Base-by-base conservation (phyloP, 2,888 invertebrate genomes). In the Lordiphosa andalusiaca region DNA sequence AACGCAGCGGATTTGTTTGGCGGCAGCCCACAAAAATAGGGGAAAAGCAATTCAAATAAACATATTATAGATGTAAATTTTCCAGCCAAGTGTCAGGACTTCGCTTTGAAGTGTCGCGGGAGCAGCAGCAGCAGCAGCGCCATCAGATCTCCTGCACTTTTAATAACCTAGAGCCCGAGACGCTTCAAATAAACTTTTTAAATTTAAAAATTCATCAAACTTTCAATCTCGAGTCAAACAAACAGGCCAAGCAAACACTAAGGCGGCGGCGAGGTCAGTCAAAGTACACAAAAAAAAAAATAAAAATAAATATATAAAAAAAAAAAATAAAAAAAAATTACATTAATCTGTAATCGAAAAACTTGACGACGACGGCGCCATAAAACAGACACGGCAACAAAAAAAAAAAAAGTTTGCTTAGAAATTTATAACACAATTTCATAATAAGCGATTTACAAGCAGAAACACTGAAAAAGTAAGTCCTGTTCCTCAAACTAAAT, bases 331-430 rank as follows among this genome's bases (percentile, higher is more conserved):
- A 60, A 61, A 61, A 71, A 85, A 82, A 86, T 83, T 81, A 83
- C 76, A 81, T 86, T 86, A 86, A 85, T 84, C 71, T 69, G 71
- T 85, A 85, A 85, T 86, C 86, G 85, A 84, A 85, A 85, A 85
- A 85, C 81, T 85, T 85, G 83, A 70, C 62, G 83, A 70, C 62
- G 50, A 47, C 37, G 40, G n/a, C 21, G 30, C 3, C 30, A 7
- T 9, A 30, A 37, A 44, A 13, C 35, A 33, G 42, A 51, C 30
- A 56, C 53, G 56, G 50, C 58, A 41, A 36, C 50, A 46, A 51
- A 78, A 16, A 82, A 80, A 46, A 51, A 78, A 16, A 82, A 80
- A 69, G 55, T 82, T 82, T 75, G 64, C 62, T 51, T 66, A 42
- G 58, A 71, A 71, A 76, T 80, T 75, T 71, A 57, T 48, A 70